Percentiles rank a stretch among this genome's conserved stretches.
These are phyloP conservation scores for Epinephelus awoara DNA, from an alignment of 2,797 vertebrate genomes.

Conservation along the genomic window DNA sequence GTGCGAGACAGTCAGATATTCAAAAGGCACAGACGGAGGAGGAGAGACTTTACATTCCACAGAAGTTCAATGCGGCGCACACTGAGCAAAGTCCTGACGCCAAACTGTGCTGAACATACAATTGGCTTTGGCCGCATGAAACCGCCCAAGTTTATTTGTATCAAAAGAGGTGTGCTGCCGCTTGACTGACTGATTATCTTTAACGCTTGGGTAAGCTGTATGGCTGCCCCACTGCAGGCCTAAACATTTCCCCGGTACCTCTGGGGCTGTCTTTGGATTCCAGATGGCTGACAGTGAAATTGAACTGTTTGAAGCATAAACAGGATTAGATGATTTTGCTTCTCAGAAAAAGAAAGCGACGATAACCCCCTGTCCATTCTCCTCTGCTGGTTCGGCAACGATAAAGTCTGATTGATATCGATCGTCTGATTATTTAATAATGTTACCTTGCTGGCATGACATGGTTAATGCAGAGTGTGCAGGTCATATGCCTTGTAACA, in stretches of 20 bases:
- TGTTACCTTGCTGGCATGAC: constrained; percentile 17
- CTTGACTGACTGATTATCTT: constrained; percentile 57
- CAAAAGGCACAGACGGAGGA: constrained; percentile 42
- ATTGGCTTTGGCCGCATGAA: constrained; percentile 26
- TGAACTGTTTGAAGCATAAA: constrained; percentile 69
- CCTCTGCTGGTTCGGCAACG: constrained; percentile 30
- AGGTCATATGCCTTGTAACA: constrained; percentile 17
- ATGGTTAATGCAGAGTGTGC: constrained; percentile 9
- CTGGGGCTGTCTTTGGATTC: constrained; percentile 36
- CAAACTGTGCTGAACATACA: constrained; percentile 16
- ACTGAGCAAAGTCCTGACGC: constrained; percentile 49
- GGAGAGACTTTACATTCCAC: constrained; percentile 21
- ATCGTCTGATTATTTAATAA: constrained; percentile 56
- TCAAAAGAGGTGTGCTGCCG: constrained; percentile 37
- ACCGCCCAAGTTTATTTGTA: constrained; percentile 45
- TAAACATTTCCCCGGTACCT: constrained; percentile 44
- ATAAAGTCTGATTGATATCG: constrained; percentile 54
- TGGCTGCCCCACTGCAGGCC: constrained; percentile 33
- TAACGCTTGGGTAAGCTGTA: constrained; percentile 43
- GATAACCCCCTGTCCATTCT: constrained; percentile 27
- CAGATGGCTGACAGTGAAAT: constrained; percentile 58
- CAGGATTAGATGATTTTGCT: constrained; percentile 46
- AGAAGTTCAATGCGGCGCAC: constrained; percentile 42
- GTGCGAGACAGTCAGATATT: constrained; percentile 41
- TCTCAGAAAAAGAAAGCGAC: constrained; percentile 14